phyloP scores from a whole-genome alignment of 2,113 vertebrate genomes.

The Atlantisia rogersi region DNA sequence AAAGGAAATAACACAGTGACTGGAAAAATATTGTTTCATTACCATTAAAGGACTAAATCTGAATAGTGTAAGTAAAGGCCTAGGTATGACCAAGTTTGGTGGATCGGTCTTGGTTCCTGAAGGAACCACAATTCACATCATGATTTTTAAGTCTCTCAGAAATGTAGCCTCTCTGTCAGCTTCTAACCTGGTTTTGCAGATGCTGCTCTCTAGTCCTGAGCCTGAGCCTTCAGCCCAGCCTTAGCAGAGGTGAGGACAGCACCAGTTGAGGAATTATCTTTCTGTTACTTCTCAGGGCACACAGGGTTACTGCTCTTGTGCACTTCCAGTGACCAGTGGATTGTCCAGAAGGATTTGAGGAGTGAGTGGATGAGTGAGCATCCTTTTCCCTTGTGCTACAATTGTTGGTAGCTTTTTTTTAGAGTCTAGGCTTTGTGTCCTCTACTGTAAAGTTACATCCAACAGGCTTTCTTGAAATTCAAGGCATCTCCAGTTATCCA shows the following conservation, averaged over 20 bases:
- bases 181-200: background rate
- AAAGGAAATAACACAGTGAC: conserved; percentile 74
- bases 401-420: background rate
- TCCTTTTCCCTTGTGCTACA: background rate
- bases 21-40: conserved; percentile 71
- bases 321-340: background rate
- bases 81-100: conserved; percentile 33
- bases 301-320: accelerated
- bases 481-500: background rate
- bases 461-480: background rate
- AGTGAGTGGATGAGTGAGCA: background rate
- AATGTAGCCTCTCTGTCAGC: background rate
- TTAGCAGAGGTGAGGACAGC: background rate
- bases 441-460: background rate
- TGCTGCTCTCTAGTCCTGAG: background rate
- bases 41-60: conserved; percentile 68
- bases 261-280: background rate
- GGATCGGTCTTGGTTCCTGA: conserved; percentile 6
- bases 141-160: conserved; percentile 20
- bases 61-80: conserved; percentile 17
- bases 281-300: background rate
- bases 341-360: background rate
- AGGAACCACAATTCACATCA: conserved; percentile 25
- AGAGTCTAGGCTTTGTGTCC: background rate
- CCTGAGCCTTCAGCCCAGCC: background rate